Conservation (phyloP, 2,113 vertebrate species). For the Ameiurus melas region DNA sequence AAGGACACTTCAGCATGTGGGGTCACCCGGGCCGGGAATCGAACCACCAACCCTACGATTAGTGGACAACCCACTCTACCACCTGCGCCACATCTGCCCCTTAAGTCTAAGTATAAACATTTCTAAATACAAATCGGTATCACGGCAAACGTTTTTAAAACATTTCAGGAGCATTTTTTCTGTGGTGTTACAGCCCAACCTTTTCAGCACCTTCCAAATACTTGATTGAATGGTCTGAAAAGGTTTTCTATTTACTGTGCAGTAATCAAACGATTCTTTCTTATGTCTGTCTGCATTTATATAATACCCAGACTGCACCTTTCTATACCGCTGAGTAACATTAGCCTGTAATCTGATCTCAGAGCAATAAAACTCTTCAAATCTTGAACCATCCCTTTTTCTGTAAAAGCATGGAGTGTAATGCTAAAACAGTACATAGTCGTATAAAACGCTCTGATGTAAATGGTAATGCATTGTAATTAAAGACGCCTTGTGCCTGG, state of each 20-base stretch:
- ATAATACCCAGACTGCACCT: neutral
- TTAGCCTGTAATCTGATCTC: neutral
- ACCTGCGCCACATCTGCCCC: too few species aligned
- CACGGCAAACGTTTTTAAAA: neutral
- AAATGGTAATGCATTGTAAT: slow-evolving; percentile 1
- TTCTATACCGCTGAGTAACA: neutral
- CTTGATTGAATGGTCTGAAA: neutral
- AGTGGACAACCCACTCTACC: too few species aligned
- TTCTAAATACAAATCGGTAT: neutral
- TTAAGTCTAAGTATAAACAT: neutral
- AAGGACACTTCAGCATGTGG: too few species aligned
- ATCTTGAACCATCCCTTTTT: neutral
- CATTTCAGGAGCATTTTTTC: neutral
- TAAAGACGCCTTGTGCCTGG: slow-evolving; percentile 9
- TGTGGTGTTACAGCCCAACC: neutral
- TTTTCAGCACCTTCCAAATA: neutral
- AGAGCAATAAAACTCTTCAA: neutral
- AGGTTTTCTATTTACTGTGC: too few species aligned
- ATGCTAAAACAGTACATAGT: slow-evolving; percentile 13
- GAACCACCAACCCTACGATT: too few species aligned
- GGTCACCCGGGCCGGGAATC: too few species aligned
- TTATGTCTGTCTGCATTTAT: neutral
- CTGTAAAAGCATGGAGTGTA: slow-evolving; percentile 1
- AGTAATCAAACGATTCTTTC: neutral
- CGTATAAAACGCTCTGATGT: slow-evolving; percentile 19